Evolutionary conservation across 2,113 vertebrate species (phyloP).

Genomic region (Bostrychus sinensis): DNA sequence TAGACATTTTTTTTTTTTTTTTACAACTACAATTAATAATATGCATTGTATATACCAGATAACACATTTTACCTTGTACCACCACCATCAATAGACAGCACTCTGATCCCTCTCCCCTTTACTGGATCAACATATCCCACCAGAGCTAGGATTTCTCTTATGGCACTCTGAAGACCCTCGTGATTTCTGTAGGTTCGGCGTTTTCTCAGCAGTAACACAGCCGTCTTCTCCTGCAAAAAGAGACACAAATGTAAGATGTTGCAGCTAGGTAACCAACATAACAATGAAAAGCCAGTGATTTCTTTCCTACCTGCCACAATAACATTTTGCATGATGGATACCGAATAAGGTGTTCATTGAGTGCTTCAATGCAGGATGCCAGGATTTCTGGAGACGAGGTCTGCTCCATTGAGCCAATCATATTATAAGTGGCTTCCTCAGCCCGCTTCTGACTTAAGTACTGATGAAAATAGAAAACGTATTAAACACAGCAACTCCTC

Average conservation of each 20-base stretch:
- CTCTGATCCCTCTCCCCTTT: conserved; percentile 75
- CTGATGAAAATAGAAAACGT: conserved; percentile 30
- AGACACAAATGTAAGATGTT: not conserved
- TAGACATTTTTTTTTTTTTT: not conserved
- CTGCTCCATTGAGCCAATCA: conserved; percentile 52
- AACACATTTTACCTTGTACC: conserved; percentile 72
- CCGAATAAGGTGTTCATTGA: conserved; percentile 73
- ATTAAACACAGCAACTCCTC: no score
- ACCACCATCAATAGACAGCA: conserved; percentile 80
- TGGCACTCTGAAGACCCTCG: conserved; percentile 59
- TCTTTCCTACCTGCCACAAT: conserved; percentile 71
- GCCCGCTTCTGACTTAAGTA: conserved; percentile 49
- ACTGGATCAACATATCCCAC: conserved; percentile 77
- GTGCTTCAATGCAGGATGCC: conserved; percentile 59
- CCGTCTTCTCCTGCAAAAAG: conserved; percentile 66
- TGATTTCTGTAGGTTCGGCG: conserved; percentile 50
- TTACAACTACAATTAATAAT: not conserved
- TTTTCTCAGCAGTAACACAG: conserved; percentile 58
- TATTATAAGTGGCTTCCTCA: conserved; percentile 51
- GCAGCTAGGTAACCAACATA: not conserved
- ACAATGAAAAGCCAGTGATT: not conserved
- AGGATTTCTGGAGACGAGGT: conserved; percentile 47
- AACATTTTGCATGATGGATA: conserved; percentile 71
- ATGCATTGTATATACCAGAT: not conserved
- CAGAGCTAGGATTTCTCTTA: conserved; percentile 75